Evolutionary conservation across 2,797 vertebrate species (phyloP).

Genomic region (Ctenosaura bakeri): DNA sequence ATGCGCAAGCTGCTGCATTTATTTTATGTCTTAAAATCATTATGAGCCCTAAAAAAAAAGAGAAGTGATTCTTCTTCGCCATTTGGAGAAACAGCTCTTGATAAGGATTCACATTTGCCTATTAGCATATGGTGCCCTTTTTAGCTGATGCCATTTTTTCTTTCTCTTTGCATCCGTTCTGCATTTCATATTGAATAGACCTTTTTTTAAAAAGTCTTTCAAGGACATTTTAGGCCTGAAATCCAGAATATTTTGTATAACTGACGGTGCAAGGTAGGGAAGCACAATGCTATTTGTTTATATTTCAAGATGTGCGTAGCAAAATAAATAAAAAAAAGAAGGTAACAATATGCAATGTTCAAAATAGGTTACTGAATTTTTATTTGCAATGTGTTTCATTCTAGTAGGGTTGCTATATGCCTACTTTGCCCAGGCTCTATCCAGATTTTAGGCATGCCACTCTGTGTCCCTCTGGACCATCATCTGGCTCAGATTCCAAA

Average conservation of each 20-base stretch:
- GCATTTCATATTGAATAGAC: slow-evolving; percentile 8
- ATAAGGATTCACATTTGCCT: slow-evolving; percentile 43
- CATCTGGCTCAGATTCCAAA: too few relatives aligned
- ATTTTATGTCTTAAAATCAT: slow-evolving; percentile 43
- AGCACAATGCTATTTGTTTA: background rate
- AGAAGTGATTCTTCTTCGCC: slow-evolving; percentile 23
- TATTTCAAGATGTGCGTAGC: background rate
- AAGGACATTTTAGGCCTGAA: slow-evolving; percentile 47
- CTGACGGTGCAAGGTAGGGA: background rate
- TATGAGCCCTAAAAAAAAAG: background rate
- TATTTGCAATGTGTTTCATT: too few relatives aligned
- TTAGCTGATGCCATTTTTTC: background rate
- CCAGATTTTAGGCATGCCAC: background rate
- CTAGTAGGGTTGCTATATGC: too few relatives aligned
- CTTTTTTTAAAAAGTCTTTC: slow-evolving; percentile 22
- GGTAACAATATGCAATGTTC: background rate
- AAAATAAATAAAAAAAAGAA: slow-evolving; percentile 9
- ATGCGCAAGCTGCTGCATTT: slow-evolving; percentile 25
- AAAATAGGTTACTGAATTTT: background rate
- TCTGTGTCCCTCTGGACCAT: too few relatives aligned
- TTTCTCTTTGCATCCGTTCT: background rate
- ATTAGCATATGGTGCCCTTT: slow-evolving; percentile 17
- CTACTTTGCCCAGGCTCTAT: background rate
- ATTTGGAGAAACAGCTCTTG: slow-evolving; percentile 29
- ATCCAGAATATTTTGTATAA: slow-evolving; percentile 34